phyloP scores from a whole-genome alignment of 2,888 invertebrate genomes.

The Diplolepis rosae region DNA sequence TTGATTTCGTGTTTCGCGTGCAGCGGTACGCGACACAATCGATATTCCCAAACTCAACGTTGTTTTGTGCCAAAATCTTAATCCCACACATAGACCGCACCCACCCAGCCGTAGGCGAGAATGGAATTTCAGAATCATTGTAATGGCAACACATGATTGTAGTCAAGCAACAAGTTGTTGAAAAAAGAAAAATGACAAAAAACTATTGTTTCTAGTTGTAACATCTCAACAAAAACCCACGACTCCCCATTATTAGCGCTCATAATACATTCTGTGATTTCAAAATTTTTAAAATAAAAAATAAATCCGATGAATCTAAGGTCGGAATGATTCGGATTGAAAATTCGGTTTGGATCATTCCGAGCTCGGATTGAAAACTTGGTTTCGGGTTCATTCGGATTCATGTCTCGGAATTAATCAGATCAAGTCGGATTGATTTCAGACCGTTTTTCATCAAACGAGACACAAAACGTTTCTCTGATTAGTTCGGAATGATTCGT shows the following conservation, averaged over 20 bases:
- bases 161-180: not conserved
- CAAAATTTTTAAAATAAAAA: too few relatives aligned
- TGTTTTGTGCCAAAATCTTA: conserved; percentile 17
- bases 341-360: too few relatives aligned
- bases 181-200: not conserved
- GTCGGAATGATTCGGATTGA: too few relatives aligned
- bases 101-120: conserved; percentile 12
- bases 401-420: too few relatives aligned
- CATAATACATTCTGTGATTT: too few relatives aligned
- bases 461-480: too few relatives aligned
- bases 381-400: too few relatives aligned
- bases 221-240: not conserved
- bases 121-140: conserved; percentile 18
- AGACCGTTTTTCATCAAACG: too few relatives aligned
- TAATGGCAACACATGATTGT: not conserved
- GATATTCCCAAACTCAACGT: conserved; percentile 17
- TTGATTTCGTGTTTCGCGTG: not conserved
- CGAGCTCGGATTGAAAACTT: too few relatives aligned
- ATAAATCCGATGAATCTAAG: too few relatives aligned
- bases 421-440: too few relatives aligned
- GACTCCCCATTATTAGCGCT: not conserved
- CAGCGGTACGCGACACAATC: conserved; percentile 8
- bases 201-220: not conserved
- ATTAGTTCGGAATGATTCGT: too few relatives aligned
- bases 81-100: conserved; percentile 18